Percentiles rank a stretch among this genome's conserved stretches.
These are phyloP conservation scores for Andrena praecox DNA, from an alignment of 2,888 invertebrate species.

Conservation along the genomic window DNA sequence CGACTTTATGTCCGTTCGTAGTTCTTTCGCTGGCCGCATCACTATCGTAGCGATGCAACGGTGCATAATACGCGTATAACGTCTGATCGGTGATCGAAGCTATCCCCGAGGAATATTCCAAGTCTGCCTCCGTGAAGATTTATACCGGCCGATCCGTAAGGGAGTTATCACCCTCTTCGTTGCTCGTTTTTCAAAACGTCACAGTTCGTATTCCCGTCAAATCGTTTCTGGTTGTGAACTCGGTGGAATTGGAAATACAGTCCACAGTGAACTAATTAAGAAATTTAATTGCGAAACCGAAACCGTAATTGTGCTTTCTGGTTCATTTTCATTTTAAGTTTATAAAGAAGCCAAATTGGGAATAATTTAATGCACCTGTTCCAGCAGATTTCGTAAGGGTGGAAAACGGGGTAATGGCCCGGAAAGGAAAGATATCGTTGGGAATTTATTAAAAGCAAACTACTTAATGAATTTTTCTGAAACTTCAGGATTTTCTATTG, in stretches of 20 bases:
- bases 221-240: neutral
- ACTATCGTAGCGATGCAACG: conserved; percentile 38
- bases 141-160: conserved; percentile 15
- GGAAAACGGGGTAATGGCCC: no score
- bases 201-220: neutral
- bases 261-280: neutral
- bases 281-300: neutral
- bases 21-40: conserved; percentile 29
- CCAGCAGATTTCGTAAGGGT: no score
- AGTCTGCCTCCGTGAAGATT: conserved; percentile 25
- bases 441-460: no score
- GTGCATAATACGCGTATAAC: conserved; percentile 25
- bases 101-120: conserved; percentile 23
- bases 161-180: neutral
- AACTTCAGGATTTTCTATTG: no score
- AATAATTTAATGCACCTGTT: no score
- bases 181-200: conserved; percentile 3
- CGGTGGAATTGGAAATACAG: neutral
- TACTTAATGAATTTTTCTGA: no score
- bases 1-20: conserved; percentile 33
- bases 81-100: conserved; percentile 30
- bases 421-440: no score
- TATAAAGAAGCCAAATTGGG: no score
- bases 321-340: no score
- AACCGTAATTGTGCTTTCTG: no score